These are phyloP conservation scores for Amazona vittata DNA, from an alignment of 2,113 vertebrate genomes.

Conservation along the genomic window DNA sequence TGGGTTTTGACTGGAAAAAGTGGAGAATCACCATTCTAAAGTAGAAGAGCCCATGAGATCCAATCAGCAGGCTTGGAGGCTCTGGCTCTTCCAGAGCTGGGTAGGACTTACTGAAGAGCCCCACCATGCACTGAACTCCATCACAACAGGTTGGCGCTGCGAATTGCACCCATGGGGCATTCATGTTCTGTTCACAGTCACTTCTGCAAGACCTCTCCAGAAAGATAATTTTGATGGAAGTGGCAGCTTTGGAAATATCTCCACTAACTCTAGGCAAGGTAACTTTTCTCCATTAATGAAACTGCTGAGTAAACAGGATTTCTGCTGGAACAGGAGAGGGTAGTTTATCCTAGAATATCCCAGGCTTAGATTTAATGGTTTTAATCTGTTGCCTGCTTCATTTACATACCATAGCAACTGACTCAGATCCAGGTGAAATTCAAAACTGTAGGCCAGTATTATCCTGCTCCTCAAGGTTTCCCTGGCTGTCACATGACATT, in stretches of 20 bases:
- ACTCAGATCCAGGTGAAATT: not conserved
- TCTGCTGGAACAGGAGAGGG: not conserved
- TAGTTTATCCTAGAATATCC: not conserved
- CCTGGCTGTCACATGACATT: not conserved
- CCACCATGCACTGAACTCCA: fast-evolving
- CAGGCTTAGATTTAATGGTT: not conserved
- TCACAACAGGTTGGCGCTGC: fast-evolving
- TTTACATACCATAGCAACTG: not conserved
- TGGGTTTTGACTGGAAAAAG: not conserved
- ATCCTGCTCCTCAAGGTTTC: not conserved
- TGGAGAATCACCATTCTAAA: not conserved
- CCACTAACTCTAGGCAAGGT: not conserved
- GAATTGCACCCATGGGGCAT: not conserved
- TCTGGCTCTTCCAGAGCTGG: not conserved
- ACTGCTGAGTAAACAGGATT: not conserved
- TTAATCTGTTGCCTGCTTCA: not conserved
- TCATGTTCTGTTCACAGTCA: not conserved
- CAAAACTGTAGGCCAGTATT: not conserved
- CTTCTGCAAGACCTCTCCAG: not conserved
- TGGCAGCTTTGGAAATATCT: not conserved
- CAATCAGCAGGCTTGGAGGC: not conserved
- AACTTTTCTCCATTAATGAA: not conserved
- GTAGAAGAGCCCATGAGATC: not conserved
- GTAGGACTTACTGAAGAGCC: not conserved
- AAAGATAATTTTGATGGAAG: not conserved